phyloP scores from a whole-genome alignment of 2,888 invertebrate genomes.

The Patella depressa region DNA sequence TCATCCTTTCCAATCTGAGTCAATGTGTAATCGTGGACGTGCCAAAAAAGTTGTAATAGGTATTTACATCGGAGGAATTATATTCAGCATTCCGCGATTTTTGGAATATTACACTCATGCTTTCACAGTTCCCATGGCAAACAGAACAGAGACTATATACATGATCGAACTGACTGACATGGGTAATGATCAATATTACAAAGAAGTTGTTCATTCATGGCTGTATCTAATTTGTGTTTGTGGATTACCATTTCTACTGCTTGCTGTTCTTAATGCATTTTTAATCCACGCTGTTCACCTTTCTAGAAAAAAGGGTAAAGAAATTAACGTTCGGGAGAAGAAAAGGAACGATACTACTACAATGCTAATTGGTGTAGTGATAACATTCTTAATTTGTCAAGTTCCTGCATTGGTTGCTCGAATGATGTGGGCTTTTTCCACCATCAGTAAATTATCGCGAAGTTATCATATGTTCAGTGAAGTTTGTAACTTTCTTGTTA shows the following conservation, averaged over 20 bases:
- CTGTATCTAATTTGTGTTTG: conserved; percentile 68
- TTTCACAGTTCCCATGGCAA: conserved; percentile 32
- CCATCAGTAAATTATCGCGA: conserved; percentile 31
- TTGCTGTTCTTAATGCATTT: conserved; percentile 68
- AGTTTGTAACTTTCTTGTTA: conserved; percentile 68
- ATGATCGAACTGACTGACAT: conserved; percentile 53
- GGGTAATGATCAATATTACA: conserved; percentile 58
- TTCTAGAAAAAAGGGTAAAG: conserved; percentile 61
- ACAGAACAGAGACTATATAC: conserved; percentile 36
- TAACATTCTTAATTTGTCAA: conserved; percentile 71
- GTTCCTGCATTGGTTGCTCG: conserved; percentile 69
- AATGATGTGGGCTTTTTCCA: conserved; percentile 67
- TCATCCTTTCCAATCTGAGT: conserved; percentile 68
- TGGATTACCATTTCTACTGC: conserved; percentile 67
- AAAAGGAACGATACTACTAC: conserved; percentile 70
- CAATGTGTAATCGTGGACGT: conserved; percentile 61
- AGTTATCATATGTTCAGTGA: conserved; percentile 65
- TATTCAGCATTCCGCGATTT: conserved; percentile 68
- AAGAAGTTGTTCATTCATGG: conserved; percentile 67
- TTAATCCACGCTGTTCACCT: conserved; percentile 67
- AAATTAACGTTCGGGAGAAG: conserved; percentile 65
- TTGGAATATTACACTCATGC: conserved; percentile 64
- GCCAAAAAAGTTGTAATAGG: conserved; percentile 61
- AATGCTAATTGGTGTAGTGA: conserved; percentile 70
- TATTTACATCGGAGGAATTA: conserved; percentile 55